Base-by-base conservation (phyloP, 2,888 invertebrate species). In the Zhuqinia jingwanae region DNA sequence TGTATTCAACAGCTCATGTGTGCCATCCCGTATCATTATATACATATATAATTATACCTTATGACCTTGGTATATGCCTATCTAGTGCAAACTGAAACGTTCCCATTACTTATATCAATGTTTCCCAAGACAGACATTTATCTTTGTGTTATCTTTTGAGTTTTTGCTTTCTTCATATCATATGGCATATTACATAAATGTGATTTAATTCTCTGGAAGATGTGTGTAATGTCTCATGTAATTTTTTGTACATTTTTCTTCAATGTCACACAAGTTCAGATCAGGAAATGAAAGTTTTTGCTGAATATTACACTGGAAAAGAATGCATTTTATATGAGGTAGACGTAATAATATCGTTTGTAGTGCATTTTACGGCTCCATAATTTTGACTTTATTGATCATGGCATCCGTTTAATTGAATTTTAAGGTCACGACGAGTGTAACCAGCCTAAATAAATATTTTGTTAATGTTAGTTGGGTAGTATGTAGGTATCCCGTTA, bases 101-200 rank as follows among this genome's bases (percentile, higher is more conserved):
- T 6, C 36, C 36, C 36, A 36, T 36, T 36, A 36, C 15, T 27
- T 60, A 1, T 13, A 65, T 65, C 42, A 65, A 65, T 65, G 42
- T 65, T 65, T 65, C 65, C 65, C 65, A 30, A n/a, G 65, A 42
- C 42, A n/a, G 36, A 20, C 65, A 65, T 65, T 65, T 65, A 30
- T 65, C 42, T 42, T 36, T 22, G 17, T 65, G 60, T 17, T 36
- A 17, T 42, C 65, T 65, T n/a, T n/a, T 65, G 65, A 42, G 30
- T 65, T 65, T 65, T 65, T 30, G 6, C 30, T 65, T 63, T 30
- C 30, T 6, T n/a, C 25, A 30, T 0, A 60, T 27, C 10, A 60
- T 30, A 60, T 56, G 27, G 27, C 25, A 30, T 0, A 60, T 27
- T 2, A 60, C 15, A 60, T 56, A 60, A 60, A 30, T 60, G n/a